Evolutionary conservation across 2,113 vertebrate genomes (phyloP), one percentile per base, ranked within the genome.

Genomic region (Solea solea): DNA sequence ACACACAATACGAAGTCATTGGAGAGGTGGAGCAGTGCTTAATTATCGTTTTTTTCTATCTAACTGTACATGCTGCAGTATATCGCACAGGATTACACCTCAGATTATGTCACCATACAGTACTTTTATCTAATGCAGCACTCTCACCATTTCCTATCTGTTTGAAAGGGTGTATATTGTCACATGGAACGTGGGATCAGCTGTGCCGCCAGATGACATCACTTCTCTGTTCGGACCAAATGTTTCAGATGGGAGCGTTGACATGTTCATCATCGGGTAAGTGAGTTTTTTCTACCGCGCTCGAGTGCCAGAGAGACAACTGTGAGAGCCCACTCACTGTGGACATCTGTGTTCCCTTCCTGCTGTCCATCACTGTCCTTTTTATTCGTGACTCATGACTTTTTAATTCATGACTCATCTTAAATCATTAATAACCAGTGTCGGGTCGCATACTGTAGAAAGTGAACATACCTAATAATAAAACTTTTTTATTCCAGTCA

Each of bases 241-340:
- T 69, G 87, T 94, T 6, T 91, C 94, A 7, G 92, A 95, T 49
- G 93, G 93, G 0, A 94, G 88, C 57, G 91, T 90, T 1, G 97
- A 98, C 85, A 93, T 99, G 97, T 96, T 98, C 10, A 92, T 97
- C 75, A 95, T 99, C 56, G 98, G 98, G 98, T 99, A 92, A 97
- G 97, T 64, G 65, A 82, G 59, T 79, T 48, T 79, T 21, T 83
- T 72, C 45, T 65, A 15, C 59, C 49, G 61, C 16, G 45, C 76
- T 81, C 55, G 60, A 72, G 58, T 74, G 78, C 85, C 88, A 86
- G 74, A 28, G 73, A 56, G 76, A 85, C 86, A 84, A 86, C 71
- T 41, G 79, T 3, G 60, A 28, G 67, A 62, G 78, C 88, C 90
- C 84, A 90, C 87, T 88, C 87, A 82, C 34, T 4, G 34, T 34